A percentile compares a stretch with the other conserved stretches of the same genome.
Conservation (phyloP, 2,113 vertebrate species). For the Gymnobelideus leadbeateri region DNA sequence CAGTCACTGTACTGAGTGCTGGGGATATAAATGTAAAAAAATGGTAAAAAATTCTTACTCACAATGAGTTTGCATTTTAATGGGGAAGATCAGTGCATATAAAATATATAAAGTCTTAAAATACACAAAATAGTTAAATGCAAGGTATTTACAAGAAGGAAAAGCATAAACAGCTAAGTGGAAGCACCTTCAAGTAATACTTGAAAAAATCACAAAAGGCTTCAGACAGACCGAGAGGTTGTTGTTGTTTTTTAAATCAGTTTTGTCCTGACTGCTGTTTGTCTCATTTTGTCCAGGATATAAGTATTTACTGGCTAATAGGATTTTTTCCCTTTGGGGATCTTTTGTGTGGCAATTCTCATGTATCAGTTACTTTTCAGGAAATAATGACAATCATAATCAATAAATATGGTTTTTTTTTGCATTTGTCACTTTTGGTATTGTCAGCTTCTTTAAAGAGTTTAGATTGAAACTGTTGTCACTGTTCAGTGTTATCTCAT, state of each 20-base stretch:
- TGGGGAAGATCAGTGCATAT: background rate
- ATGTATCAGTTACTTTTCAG: background rate
- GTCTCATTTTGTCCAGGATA: background rate
- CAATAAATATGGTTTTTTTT: background rate
- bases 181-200: background rate
- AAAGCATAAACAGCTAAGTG: background rate
- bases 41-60: background rate
- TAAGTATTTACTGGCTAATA: background rate
- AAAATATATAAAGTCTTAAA: background rate
- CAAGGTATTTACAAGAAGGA: background rate
- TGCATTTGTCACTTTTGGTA: background rate
- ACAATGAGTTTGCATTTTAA: background rate
- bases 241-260: background rate
- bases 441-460: background rate
- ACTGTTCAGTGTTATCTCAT: background rate
- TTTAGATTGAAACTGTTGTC: background rate
- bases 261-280: background rate
- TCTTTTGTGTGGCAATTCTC: background rate
- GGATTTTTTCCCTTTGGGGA: background rate
- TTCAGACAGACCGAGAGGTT: background rate
- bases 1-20: background rate
- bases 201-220: background rate
- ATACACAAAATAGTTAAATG: background rate
- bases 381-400: background rate
- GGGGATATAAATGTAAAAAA: background rate